Percentiles rank a stretch among this genome's conserved stretches.
Evolutionary conservation across 1,140 invertebrate species (phyloP).

Genomic region (Zelostemma sp.): DNA sequence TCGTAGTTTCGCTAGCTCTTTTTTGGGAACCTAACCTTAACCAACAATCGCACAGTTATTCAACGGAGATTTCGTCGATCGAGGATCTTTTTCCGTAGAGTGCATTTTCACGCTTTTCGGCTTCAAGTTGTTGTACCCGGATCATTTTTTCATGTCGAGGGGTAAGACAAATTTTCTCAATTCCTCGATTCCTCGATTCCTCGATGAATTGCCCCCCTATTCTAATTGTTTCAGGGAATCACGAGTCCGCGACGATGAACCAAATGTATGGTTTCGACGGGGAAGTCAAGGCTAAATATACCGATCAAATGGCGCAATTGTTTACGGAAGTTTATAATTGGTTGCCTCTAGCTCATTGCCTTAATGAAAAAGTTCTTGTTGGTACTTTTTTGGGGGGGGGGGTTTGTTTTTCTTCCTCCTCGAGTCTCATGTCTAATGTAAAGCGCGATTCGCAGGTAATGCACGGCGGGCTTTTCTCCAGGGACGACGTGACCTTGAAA

Average conservation of each 20-base stretch:
- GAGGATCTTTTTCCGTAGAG: slow-evolving; percentile 99
- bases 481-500: slow-evolving; percentile 90
- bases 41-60: slow-evolving; percentile 79
- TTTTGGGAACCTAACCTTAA: slow-evolving; percentile 47
- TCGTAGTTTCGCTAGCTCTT: too few relatives aligned
- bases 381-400: slow-evolving; percentile 63
- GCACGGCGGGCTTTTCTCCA: slow-evolving; percentile 94
- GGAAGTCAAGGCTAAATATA: slow-evolving; percentile 97
- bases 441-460: slow-evolving; percentile 81
- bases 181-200: not conserved
- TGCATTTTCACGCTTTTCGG: slow-evolving; percentile 98
- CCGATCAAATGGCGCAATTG: slow-evolving; percentile 92
- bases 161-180: slow-evolving; percentile 73
- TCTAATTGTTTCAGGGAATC: slow-evolving; percentile 83
- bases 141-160: slow-evolving; percentile 98
- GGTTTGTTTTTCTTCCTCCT: too few relatives aligned
- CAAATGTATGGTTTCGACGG: slow-evolving; percentile 99
- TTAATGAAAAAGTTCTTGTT: slow-evolving; percentile 92
- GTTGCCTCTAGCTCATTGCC: slow-evolving; percentile 95
- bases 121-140: slow-evolving; percentile 96
- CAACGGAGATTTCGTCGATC: slow-evolving; percentile 99
- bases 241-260: slow-evolving; percentile 98
- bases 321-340: slow-evolving; percentile 99
- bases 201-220: not conserved
- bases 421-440: too few relatives aligned